Conservation (phyloP, 2,797 vertebrate genomes). For the Serranus cabrilla region DNA sequence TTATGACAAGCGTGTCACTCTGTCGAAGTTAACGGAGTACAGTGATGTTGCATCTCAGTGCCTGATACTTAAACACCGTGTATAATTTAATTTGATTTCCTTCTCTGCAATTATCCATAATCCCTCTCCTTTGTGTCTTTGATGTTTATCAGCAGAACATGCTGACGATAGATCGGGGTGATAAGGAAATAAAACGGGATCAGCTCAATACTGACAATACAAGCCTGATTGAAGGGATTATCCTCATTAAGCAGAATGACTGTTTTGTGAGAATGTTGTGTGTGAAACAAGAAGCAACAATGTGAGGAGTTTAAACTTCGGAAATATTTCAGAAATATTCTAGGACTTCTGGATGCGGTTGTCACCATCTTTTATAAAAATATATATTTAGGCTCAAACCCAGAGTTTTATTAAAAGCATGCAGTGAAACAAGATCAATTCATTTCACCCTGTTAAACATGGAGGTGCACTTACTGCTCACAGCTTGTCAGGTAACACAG, state of each 20-base stretch:
- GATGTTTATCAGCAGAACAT: constrained; percentile 72
- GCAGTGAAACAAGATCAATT: constrained; percentile 35
- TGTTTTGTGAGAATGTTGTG: constrained; percentile 46
- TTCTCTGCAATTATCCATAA: constrained; percentile 60
- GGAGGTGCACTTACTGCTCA: background rate
- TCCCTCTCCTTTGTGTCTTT: constrained; percentile 60
- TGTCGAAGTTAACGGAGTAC: constrained; percentile 30
- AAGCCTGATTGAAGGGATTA: constrained; percentile 74
- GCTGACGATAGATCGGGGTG: constrained; percentile 53
- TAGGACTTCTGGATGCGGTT: constrained; percentile 16
- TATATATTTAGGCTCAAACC: background rate
- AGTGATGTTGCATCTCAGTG: constrained; percentile 25
- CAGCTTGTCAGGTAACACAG: constrained; percentile 10
- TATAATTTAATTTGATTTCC: constrained; percentile 67
- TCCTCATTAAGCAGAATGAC: constrained; percentile 72
- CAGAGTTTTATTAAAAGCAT: constrained; percentile 11
- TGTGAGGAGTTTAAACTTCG: constrained; percentile 17
- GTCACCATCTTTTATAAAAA: constrained; percentile 5
- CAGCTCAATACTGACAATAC: constrained; percentile 59
- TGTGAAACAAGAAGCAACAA: constrained; percentile 50
- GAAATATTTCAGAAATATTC: constrained; percentile 18
- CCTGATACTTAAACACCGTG: constrained; percentile 52
- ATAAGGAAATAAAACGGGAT: constrained; percentile 70
- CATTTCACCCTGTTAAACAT: constrained; percentile 26
- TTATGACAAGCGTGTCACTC: constrained; percentile 1